phyloP scores from a whole-genome alignment of 2,113 vertebrate genomes.

The Lipotes vexillifer region DNA sequence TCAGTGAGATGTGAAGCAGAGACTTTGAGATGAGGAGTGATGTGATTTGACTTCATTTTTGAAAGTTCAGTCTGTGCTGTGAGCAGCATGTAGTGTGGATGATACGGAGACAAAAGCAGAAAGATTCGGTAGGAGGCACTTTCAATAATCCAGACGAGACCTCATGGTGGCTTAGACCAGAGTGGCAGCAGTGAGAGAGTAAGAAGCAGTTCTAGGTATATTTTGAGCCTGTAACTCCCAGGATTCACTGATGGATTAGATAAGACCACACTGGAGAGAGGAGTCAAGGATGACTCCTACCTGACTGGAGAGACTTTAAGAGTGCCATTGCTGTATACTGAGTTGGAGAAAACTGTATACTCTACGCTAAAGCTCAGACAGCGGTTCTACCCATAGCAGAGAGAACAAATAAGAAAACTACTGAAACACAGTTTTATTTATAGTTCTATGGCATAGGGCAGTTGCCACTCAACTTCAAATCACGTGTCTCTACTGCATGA shows the following conservation, averaged over 20 bases:
- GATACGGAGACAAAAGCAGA: background rate
- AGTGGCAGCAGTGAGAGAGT: background rate
- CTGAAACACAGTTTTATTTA: background rate
- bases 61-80: background rate
- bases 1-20: background rate
- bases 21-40: background rate
- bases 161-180: background rate
- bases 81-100: background rate
- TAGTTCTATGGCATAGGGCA: background rate
- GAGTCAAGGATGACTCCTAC: background rate
- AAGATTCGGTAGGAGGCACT: background rate
- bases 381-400: background rate
- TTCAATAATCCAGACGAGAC: background rate
- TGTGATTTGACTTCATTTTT: background rate
- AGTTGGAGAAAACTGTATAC: background rate
- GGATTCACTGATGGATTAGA: background rate
- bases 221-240: background rate
- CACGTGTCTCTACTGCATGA: background rate
- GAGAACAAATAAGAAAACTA: background rate
- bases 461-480: background rate
- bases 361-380: background rate
- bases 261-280: background rate
- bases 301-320: background rate
- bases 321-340: fast-evolving
- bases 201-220: background rate